Evolutionary conservation across 2,888 invertebrate genomes (phyloP).

Genomic region (Drosophila leonis): DNA sequence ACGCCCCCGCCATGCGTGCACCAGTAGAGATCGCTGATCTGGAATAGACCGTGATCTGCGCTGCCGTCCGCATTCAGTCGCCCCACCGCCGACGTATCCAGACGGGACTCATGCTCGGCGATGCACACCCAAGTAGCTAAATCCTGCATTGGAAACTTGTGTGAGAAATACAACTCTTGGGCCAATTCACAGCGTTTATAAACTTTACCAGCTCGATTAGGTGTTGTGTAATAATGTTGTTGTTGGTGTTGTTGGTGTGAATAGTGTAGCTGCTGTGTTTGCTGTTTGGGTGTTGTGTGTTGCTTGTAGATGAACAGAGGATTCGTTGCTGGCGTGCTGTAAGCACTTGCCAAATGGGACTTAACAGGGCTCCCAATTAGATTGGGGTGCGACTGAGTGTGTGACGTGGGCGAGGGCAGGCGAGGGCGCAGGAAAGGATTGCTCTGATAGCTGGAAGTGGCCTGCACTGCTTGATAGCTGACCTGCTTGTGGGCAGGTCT

Average conservation of each 20-base stretch:
- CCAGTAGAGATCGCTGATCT: constrained; percentile 91
- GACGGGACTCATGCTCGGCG: constrained; percentile 89
- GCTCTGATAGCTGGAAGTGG: constrained; percentile 34
- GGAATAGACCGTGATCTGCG: constrained; percentile 90
- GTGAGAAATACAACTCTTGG: constrained; percentile 87
- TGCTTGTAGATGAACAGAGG: constrained; percentile 59
- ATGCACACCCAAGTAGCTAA: constrained; percentile 90
- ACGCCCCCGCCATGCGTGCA: constrained; percentile 86
- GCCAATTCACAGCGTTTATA: constrained; percentile 91
- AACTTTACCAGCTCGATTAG: constrained; percentile 85
- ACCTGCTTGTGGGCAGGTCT: constrained; percentile 15
- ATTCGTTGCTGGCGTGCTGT: constrained; percentile 44
- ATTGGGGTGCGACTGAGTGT: constrained; percentile 55
- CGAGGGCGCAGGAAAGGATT: constrained; percentile 61
- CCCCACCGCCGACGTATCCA: constrained; percentile 89
- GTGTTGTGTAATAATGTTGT: constrained; percentile 46
- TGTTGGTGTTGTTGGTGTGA: constrained; percentile 41
- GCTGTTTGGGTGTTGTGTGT: constrained; percentile 46
- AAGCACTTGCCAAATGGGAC: constrained; percentile 14
- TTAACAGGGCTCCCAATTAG: constrained; percentile 39
- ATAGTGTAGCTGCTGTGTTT: constrained; percentile 34
- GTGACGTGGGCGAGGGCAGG: background rate
- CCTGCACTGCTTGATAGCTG: constrained; percentile 24
- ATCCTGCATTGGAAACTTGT: constrained; percentile 87
- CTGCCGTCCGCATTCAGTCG: constrained; percentile 85